Conservation (phyloP, 2,888 invertebrate genomes). For the Callyntrura guangdongensis region DNA sequence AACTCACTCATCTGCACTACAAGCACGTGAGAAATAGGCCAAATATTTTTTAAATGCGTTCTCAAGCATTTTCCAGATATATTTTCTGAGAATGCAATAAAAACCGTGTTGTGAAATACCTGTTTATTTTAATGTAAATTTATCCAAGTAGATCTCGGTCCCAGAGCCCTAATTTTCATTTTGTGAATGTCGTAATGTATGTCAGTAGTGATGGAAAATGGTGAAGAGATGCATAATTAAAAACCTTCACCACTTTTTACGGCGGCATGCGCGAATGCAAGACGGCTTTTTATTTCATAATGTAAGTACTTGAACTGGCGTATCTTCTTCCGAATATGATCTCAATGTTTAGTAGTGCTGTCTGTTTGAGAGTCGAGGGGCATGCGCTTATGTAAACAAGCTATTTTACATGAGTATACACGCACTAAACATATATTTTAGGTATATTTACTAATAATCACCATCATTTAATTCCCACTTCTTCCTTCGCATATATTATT, state of each 20-base stretch:
- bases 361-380: neutral
- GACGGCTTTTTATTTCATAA: neutral
- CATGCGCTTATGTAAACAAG: conserved; percentile 43
- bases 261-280: neutral
- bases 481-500: neutral
- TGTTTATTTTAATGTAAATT: too few species aligned
- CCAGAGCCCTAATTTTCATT: conserved; percentile 25
- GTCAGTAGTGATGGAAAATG: conserved; percentile 22
- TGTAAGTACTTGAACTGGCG: neutral
- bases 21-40: too few species aligned
- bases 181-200: neutral
- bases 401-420: neutral
- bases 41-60: too few species aligned
- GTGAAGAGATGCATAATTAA: conserved; percentile 37
- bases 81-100: too few species aligned
- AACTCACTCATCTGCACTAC: too few species aligned
- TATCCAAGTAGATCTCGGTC: too few species aligned
- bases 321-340: neutral
- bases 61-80: too few species aligned
- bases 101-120: too few species aligned
- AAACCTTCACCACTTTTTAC: conserved; percentile 23
- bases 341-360: neutral
- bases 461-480: neutral
- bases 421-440: neutral
- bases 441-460: neutral